Evolutionary conservation across 30 jellyfish, hydroid and myxozoan species (phyloP).

Genomic region (Aurelia aurita): DNA sequence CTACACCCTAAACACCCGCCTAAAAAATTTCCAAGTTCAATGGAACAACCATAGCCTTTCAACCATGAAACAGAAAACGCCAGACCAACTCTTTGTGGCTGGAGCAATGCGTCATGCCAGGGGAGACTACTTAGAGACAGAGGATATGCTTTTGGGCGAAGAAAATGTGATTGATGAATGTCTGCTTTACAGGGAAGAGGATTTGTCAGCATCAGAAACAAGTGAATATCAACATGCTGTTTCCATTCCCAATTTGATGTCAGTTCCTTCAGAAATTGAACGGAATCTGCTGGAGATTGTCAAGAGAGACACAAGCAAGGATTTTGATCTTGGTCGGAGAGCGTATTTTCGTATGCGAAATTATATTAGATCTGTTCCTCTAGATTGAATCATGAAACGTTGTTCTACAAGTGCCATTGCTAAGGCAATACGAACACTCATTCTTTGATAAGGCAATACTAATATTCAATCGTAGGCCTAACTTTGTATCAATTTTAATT

Average conservation of each 20-base stretch:
- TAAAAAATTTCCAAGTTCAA: not conserved
- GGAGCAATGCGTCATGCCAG: constrained; percentile 9
- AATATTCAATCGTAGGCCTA: no score
- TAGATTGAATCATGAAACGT: no score
- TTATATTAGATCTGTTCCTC: not conserved
- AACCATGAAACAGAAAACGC: not conserved
- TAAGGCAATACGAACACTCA: no score
- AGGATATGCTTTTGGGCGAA: not conserved
- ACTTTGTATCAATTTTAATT: no score
- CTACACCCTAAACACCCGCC: not conserved
- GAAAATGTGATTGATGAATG: not conserved
- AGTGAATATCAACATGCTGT: not conserved
- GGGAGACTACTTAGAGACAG: not conserved
- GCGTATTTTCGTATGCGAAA: not conserved
- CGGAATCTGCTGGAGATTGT: not conserved
- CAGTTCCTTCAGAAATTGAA: not conserved
- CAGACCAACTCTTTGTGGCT: not conserved
- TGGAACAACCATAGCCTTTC: constrained; percentile 5
- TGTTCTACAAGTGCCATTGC: no score
- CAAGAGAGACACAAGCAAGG: not conserved
- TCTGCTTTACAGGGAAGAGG: not conserved
- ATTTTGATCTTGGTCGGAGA: not conserved
- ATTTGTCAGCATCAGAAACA: not conserved
- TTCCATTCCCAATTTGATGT: not conserved
- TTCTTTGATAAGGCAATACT: no score